Evolutionary conservation across 2,888 invertebrate species (phyloP).

Genomic region (Yponomeuta sedellus): DNA sequence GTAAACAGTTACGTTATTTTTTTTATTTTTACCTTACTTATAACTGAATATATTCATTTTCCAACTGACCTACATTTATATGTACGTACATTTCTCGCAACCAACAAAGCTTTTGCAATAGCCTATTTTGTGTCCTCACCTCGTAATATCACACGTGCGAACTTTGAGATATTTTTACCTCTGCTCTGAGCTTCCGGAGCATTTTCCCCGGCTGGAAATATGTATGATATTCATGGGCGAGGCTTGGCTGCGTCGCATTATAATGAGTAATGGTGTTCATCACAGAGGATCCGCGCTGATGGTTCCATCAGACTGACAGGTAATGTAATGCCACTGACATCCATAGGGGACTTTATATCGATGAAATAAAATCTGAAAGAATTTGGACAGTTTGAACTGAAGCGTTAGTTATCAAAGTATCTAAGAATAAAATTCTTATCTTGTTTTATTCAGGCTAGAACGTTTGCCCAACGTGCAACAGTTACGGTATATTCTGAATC

Average conservation of each 20-base stretch:
- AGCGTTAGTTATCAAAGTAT: not conserved
- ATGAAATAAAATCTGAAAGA: too few relatives aligned
- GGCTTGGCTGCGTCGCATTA: not conserved
- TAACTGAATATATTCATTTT: too few relatives aligned
- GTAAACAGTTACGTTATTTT: too few relatives aligned
- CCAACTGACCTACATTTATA: too few relatives aligned
- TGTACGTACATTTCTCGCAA: too few relatives aligned
- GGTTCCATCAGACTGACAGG: not conserved
- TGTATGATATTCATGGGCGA: not conserved
- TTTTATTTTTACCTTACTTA: too few relatives aligned
- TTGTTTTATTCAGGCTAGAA: not conserved
- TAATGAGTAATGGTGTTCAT: slow-evolving; percentile 1
- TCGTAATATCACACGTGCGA: not conserved
- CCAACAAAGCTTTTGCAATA: not conserved
- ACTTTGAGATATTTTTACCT: slow-evolving; percentile 1
- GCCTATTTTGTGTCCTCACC: not conserved
- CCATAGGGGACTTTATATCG: not conserved
- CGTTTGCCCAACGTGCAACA: too few relatives aligned
- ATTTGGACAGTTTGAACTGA: not conserved
- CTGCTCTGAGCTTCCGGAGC: not conserved
- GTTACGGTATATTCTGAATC: too few relatives aligned
- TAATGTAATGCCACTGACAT: not conserved
- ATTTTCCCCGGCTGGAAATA: not conserved
- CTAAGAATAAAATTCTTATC: not conserved
- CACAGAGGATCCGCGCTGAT: not conserved